Evolutionary conservation across 2,797 vertebrate species (phyloP).

Genomic region (Mycteria americana): DNA sequence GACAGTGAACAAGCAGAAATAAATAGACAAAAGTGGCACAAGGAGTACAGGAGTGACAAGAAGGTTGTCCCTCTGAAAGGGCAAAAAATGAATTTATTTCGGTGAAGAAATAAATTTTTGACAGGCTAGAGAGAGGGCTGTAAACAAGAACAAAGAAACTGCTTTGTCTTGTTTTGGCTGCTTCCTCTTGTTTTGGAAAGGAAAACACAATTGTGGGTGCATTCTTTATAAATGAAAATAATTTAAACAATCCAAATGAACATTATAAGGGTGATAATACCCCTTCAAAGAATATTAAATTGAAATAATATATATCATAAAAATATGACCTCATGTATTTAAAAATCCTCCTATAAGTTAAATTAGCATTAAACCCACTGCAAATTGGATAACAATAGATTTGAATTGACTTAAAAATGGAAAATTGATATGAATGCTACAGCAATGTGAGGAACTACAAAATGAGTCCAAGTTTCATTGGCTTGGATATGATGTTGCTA

Average conservation of each 20-base stretch:
- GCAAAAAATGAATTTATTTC: background rate
- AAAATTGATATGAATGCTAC: background rate
- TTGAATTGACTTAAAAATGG: background rate
- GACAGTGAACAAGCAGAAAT: background rate
- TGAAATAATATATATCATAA: background rate
- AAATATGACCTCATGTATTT: background rate
- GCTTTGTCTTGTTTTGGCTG: background rate
- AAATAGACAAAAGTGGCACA: background rate
- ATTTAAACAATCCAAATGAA: background rate
- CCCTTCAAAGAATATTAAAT: background rate
- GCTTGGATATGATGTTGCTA: background rate
- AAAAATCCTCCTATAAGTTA: background rate
- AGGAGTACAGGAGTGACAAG: background rate
- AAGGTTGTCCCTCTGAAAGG: background rate
- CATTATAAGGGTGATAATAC: background rate
- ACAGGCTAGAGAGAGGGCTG: background rate
- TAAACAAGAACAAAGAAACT: background rate
- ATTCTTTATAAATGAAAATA: background rate
- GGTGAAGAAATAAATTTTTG: background rate
- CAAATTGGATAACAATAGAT: background rate
- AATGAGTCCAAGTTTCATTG: background rate
- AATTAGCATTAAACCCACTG: background rate
- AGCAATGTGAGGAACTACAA: background rate
- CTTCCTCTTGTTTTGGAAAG: background rate
- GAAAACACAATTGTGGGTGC: background rate